A percentile compares a stretch with the other conserved stretches of the same genome.
Evolutionary conservation across 2,113 vertebrate genomes (phyloP).

Genomic region (Grammomys surdaster): DNA sequence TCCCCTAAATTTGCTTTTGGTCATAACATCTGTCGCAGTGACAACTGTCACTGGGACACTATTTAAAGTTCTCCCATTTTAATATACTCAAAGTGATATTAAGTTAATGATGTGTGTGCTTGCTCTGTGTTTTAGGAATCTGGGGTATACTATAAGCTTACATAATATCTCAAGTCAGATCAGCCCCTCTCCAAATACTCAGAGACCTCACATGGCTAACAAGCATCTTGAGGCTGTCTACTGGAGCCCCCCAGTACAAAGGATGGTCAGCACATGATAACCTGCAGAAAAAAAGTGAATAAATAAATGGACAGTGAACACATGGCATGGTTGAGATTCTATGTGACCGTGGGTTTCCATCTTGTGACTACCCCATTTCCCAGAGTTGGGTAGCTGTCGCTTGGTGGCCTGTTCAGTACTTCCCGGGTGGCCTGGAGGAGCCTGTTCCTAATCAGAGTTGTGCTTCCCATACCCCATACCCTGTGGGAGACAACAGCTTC

Average conservation of each 20-base stretch:
- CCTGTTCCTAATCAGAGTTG: neutral
- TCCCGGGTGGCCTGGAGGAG: neutral
- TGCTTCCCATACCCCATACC: neutral
- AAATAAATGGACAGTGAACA: neutral
- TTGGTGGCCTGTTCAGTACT: neutral
- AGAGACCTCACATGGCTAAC: neutral
- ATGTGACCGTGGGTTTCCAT: neutral
- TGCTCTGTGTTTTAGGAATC: neutral
- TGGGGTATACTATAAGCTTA: neutral
- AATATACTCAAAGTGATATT: neutral
- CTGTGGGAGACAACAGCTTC: neutral
- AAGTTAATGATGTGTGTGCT: neutral
- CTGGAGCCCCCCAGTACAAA: neutral
- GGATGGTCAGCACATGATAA: neutral
- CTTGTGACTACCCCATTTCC: neutral
- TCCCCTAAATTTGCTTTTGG: neutral
- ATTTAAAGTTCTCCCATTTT: constrained; percentile 1
- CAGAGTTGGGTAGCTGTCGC: neutral
- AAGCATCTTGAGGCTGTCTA: neutral
- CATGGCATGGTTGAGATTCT: neutral
- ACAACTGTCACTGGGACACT: neutral
- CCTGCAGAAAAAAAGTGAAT: neutral
- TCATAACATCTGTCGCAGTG: neutral
- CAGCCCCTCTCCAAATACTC: no score
- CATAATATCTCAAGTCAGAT: neutral